Conservation (phyloP, 1,140 invertebrate genomes). For the Cydia strobilella region DNA sequence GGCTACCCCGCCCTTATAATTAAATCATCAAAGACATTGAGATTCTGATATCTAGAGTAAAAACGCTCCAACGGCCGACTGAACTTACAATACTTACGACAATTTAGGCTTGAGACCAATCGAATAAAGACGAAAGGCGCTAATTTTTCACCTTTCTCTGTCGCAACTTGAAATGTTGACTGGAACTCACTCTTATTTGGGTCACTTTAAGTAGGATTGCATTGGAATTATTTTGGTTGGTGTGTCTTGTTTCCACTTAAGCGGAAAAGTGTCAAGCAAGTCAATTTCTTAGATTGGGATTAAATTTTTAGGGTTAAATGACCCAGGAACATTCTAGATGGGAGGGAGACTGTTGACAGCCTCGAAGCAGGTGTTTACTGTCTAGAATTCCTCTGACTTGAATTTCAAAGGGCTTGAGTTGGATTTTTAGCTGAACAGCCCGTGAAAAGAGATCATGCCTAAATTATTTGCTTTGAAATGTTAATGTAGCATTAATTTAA, state of each 20-base stretch:
- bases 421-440: background rate
- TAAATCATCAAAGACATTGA: background rate
- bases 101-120: background rate
- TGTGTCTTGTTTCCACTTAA: background rate
- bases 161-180: conserved; percentile 25
- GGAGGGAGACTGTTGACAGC: conserved; percentile 20
- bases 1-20: background rate
- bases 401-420: conserved; percentile 1
- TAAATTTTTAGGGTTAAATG: background rate
- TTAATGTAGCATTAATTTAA: conserved; percentile 2
- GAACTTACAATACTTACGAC: background rate
- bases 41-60: background rate
- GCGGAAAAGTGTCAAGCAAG: background rate
- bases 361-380: background rate
- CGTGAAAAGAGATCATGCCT: conserved; percentile 6
- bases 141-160: conserved; percentile 28
- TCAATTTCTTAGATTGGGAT: background rate
- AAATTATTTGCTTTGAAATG: conserved; percentile 8
- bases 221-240: background rate
- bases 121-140: conserved; percentile 22
- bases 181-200: conserved; percentile 10
- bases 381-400: conserved; percentile 6
- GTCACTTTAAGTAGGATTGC: background rate
- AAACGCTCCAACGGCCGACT: background rate
- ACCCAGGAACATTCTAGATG: background rate